Evolutionary conservation across 2,888 invertebrate species (phyloP).

Genomic region (Elegia similella): DNA sequence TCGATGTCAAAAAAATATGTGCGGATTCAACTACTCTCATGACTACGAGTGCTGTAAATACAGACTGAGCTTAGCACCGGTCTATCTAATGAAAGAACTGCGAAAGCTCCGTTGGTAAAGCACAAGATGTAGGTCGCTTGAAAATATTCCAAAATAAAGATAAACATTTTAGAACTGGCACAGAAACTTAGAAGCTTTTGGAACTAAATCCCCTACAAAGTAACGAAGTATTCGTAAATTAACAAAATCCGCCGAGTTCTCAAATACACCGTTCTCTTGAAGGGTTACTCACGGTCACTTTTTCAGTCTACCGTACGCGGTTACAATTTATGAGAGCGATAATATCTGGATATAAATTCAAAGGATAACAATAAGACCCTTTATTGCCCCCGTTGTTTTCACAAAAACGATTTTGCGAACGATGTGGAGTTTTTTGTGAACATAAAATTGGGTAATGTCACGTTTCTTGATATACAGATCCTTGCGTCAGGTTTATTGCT

Average conservation of each 20-base stretch:
- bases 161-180: too few species aligned
- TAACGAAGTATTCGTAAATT: neutral
- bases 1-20: too few species aligned
- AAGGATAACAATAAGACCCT: conserved; percentile 79
- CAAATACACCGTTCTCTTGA: conserved; percentile 21
- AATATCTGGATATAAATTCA: conserved; percentile 80
- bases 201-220: too few species aligned
- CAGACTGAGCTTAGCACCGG: too few species aligned
- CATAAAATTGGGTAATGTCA: conserved; percentile 70
- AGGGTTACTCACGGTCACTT: conserved; percentile 60
- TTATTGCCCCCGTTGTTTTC: conserved; percentile 78
- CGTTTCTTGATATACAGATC: conserved; percentile 65
- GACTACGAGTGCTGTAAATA: too few species aligned
- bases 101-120: too few species aligned
- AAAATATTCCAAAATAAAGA: too few species aligned
- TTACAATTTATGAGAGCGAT: conserved; percentile 74
- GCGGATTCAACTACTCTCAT: too few species aligned
- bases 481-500: conserved; percentile 55
- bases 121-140: too few species aligned
- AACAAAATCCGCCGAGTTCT: neutral
- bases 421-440: conserved; percentile 64
- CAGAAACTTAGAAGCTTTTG: too few species aligned
- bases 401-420: conserved; percentile 71
- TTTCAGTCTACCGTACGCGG: conserved; percentile 65
- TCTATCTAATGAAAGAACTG: too few species aligned